Base-by-base conservation (phyloP, 2,797 vertebrate species). In the Pelodytes ibericus region DNA sequence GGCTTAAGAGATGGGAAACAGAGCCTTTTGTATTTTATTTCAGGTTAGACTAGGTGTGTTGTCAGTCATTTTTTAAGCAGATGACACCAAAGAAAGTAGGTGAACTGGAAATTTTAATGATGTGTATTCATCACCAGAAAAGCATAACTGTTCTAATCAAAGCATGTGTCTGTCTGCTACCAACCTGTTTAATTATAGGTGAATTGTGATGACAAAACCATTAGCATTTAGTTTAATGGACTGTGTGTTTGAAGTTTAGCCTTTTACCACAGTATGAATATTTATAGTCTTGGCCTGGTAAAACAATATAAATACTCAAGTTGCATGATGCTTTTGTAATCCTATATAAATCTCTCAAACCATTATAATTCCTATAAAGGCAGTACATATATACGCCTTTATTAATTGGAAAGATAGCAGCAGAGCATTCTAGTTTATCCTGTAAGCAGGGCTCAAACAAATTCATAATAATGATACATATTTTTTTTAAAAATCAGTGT, bases 251-350 rank as follows among this genome's bases (percentile, higher is more conserved):
- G 49, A 53, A 22, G 49, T 53, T 53, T 25, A 22, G 22, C 49
- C 8, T 53, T 53, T 53, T 53, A 53, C 7, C n/a, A 53, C 49
- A 53, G 49, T 53, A 20, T 53, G 49, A 53, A n/a, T 53, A 53
- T 53, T 53, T 53, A 53, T 20, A 4, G 24, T 7, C 20, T 20
- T 22, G 22, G 11, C 49, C 20, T 24, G 22, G 24, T 53, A 22
- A 22, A 53, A 53, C 11, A 20, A n/a, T 53, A 53, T 20, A 7
- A 53, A 53, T 16, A 22, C 4, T 53, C 49, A 53, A 24, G 24
- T 24, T 53, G n/a, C 49, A 53, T 22, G 49, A 53, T 53, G 49
- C 49, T 53, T 53, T 22, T 24, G 18, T 47, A 47, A 53, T 53
- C 49, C 49, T 53, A 53, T 22, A 53, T 53, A 53, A 53, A 53